Base-by-base conservation (phyloP, 2,113 vertebrate species). In the Protomyctophum bolini region DNA sequence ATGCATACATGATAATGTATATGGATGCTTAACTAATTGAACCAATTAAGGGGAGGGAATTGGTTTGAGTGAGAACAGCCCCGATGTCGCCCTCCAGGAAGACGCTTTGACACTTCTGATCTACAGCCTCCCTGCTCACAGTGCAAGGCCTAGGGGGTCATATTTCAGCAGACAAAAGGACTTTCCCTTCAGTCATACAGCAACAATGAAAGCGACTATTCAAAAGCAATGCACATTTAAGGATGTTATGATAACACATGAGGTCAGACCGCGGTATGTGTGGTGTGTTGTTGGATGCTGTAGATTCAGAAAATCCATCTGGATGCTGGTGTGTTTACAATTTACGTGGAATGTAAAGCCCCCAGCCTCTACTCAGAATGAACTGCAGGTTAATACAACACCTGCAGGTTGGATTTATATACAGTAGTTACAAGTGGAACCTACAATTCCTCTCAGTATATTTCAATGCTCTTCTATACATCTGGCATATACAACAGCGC, bases 21-120 rank as follows among this genome's bases (percentile, higher is more conserved):
- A 88, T 85, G 81, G 88, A 92, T 91, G 89, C 86, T 90, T 89
- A 86, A 89, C 90, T 92, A 92, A 92, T 92, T 92, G 89, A 92
- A 86, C 91, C 86, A 90, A 92, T 91, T 91, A 91, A 91, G 88
- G 58, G 60, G 81, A 84, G 86, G 83, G 79, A 81, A 79, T 66
- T 67, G 83, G 80, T 90, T 90, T 80, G 87, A 87, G 75, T 83
- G 83, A 75, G 83, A 86, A 72, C 83, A 84, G 83, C 56, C 69
- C 56, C 68, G 51, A 29, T 77, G 28, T 70, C 8, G 80, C 85
- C 90, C 90, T 88, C n/a, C 49, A 86, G 89, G 82, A 83, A 81
- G 77, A 77, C 33, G 83, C 81, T 84, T 64, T 91, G 88, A 89
- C 90, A 90, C 82, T 6, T 84, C 87, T 92, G 90, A 92, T 92